Evolutionary conservation across 2,797 vertebrate genomes (phyloP).

Genomic region (Melanotaenia maccullochi): DNA sequence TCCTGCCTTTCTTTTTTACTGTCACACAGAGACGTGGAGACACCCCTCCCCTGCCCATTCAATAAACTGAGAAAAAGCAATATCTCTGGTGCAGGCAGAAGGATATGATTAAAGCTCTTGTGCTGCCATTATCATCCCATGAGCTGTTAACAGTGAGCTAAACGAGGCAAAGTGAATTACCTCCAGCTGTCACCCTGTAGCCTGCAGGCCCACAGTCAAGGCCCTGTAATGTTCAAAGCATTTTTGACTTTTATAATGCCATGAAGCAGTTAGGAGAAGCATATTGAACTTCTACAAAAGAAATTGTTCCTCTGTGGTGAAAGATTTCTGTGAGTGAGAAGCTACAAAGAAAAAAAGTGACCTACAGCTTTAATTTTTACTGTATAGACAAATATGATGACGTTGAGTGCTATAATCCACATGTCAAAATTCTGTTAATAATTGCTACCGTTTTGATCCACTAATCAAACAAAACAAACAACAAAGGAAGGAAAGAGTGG

Average conservation of each 20-base stretch:
- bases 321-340: slow-evolving; percentile 1
- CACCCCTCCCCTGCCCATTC: slow-evolving; percentile 38
- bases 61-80: slow-evolving; percentile 77
- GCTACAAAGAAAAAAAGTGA: too few relatives aligned
- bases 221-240: slow-evolving; percentile 51
- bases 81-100: slow-evolving; percentile 76
- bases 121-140: slow-evolving; percentile 67
- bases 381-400: too few relatives aligned
- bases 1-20: slow-evolving; percentile 14
- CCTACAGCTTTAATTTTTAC: too few relatives aligned
- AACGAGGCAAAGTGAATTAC: slow-evolving; percentile 82
- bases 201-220: slow-evolving; percentile 67
- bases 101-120: slow-evolving; percentile 80
- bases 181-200: slow-evolving; percentile 72
- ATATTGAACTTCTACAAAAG: slow-evolving; percentile 15
- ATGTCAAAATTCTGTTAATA: too few relatives aligned
- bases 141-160: slow-evolving; percentile 72
- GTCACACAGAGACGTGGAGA: slow-evolving; percentile 2
- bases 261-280: slow-evolving; percentile 37
- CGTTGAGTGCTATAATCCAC: too few relatives aligned
- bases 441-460: too few relatives aligned
- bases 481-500: too few relatives aligned
- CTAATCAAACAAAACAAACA: too few relatives aligned
- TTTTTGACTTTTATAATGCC: slow-evolving; percentile 54
- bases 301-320: slow-evolving; percentile 1